Evolutionary conservation across 1,140 invertebrate genomes (phyloP).

Genomic region (Stratiolaelaps scimitus): DNA sequence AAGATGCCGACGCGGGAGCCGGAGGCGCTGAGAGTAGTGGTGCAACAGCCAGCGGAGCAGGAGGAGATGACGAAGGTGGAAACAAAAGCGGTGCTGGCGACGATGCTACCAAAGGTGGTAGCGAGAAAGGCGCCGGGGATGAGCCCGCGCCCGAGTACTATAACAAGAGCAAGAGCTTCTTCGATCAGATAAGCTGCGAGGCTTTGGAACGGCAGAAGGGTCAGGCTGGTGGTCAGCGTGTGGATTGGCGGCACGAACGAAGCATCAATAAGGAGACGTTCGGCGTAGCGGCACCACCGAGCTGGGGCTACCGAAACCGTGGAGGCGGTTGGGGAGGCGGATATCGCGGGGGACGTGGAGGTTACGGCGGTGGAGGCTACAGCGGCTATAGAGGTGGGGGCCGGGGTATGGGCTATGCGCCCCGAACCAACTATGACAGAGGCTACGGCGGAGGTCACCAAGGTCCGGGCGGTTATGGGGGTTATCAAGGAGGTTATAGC

Average conservation of each 20-base stretch:
- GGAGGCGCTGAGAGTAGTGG: slow-evolving; percentile 50
- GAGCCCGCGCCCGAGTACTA: slow-evolving; percentile 52
- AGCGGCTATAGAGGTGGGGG: slow-evolving; percentile 41
- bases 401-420: neutral
- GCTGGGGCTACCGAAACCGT: slow-evolving; percentile 43
- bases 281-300: slow-evolving; percentile 59
- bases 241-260: slow-evolving; percentile 90
- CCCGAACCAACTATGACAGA: slow-evolving; percentile 6
- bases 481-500: slow-evolving; percentile 1
- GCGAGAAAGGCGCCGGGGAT: slow-evolving; percentile 40
- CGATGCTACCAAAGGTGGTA: slow-evolving; percentile 47
- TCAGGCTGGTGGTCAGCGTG: slow-evolving; percentile 52
- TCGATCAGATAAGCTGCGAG: slow-evolving; percentile 97
- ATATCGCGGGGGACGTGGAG: slow-evolving; percentile 46
- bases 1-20: slow-evolving; percentile 39
- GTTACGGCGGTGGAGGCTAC: slow-evolving; percentile 43
- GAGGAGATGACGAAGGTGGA: slow-evolving; percentile 12
- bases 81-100: slow-evolving; percentile 38
- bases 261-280: slow-evolving; percentile 97
- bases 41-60: slow-evolving; percentile 39
- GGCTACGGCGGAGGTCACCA: slow-evolving; percentile 10
- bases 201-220: slow-evolving; percentile 78
- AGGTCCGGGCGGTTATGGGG: slow-evolving; percentile 11
- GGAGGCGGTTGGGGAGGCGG: slow-evolving; percentile 50
- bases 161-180: slow-evolving; percentile 94